Conservation (phyloP, 2,113 vertebrate species). For the Dipodomys merriami region DNA sequence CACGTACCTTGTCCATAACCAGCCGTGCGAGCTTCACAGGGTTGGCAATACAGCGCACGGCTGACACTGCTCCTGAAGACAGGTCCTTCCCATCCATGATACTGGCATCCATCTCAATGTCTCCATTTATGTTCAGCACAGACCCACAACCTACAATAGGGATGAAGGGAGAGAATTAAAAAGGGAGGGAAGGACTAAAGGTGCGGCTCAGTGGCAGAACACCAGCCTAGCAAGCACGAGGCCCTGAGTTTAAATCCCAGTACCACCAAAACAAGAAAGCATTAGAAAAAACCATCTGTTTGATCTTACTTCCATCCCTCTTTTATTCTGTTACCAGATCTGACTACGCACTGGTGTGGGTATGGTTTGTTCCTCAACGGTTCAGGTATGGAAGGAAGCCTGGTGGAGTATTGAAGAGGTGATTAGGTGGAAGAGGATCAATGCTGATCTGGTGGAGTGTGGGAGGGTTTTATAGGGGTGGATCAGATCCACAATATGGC, state of each 20-base stretch:
- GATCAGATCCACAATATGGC: not conserved
- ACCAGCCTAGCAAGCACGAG: too few species aligned
- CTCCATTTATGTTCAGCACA: conserved; percentile 87
- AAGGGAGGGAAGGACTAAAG: too few species aligned
- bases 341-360: not conserved
- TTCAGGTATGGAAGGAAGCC: not conserved
- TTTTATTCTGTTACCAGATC: too few species aligned
- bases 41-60: conserved; percentile 88
- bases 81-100: conserved; percentile 90
- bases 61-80: conserved; percentile 88
- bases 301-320: too few species aligned
- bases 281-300: not conserved
- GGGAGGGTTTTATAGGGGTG: not conserved
- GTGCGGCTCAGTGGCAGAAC: too few species aligned
- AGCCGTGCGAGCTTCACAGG: conserved; percentile 89
- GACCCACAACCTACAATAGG: conserved; percentile 87
- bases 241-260: too few species aligned
- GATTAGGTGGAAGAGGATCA: not conserved
- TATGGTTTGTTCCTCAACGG: not conserved
- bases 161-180: not conserved
- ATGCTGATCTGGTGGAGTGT: not conserved
- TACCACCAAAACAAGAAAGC: too few species aligned
- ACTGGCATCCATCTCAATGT: conserved; percentile 91
- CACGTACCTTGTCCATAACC: conserved; percentile 90
- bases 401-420: not conserved